Conservation (phyloP, 2,888 invertebrate genomes). For the Ellobium chinense region DNA sequence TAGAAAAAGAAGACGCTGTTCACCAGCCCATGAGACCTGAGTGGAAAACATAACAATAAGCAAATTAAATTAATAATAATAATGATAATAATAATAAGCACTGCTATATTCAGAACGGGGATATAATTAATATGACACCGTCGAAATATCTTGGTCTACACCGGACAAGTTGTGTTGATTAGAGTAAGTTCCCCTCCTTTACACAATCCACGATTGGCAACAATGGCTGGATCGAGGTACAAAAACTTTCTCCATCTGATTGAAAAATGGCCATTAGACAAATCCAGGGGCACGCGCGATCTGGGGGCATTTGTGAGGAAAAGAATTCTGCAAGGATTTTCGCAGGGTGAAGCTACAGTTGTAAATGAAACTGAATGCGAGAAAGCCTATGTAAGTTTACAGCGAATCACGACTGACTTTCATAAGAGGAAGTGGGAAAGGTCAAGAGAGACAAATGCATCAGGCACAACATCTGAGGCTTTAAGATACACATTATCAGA, state of each 20-base stretch:
- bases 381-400: conserved; percentile 15
- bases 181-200: not conserved
- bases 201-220: too few species aligned
- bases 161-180: not conserved
- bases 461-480: not conserved
- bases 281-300: conserved; percentile 26
- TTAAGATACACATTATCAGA: conserved; percentile 9
- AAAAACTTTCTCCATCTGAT: conserved; percentile 15
- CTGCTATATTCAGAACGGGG: too few species aligned
- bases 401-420: conserved; percentile 21
- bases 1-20: too few species aligned
- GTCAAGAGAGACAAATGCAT: conserved; percentile 8
- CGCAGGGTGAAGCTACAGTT: conserved; percentile 22
- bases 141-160: not conserved
- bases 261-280: conserved; percentile 35
- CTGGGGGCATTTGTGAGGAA: conserved; percentile 24
- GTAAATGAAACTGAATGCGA: conserved; percentile 33
- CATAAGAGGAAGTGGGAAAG: conserved; percentile 8
- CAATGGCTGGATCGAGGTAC: conserved; percentile 31
- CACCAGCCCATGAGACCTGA: too few species aligned
- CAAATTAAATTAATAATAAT: too few species aligned
- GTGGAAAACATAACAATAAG: too few species aligned
- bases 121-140: too few species aligned
- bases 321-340: conserved; percentile 15
- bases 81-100: too few species aligned